A percentile compares a stretch with the other conserved stretches of the same genome.
phyloP scores from a whole-genome alignment of 2,888 invertebrate species.

The Bombylius discolor region DNA sequence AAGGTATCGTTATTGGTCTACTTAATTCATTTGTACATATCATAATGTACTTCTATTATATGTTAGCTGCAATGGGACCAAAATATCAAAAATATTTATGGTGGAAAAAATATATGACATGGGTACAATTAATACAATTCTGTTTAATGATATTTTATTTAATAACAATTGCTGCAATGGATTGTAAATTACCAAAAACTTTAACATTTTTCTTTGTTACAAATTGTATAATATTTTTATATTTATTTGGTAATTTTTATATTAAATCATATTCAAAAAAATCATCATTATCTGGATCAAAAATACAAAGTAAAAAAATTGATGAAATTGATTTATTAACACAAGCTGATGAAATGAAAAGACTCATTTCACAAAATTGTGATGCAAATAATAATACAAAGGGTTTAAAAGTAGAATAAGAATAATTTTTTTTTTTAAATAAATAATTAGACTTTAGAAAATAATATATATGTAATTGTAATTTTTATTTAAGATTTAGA shows the following conservation, averaged over 20 bases:
- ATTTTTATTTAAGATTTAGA: too few relatives aligned
- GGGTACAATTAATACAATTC: conserved; percentile 47
- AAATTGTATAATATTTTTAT: conserved; percentile 43
- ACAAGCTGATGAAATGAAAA: conserved; percentile 26
- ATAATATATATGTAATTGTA: too few relatives aligned
- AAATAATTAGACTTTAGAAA: too few relatives aligned
- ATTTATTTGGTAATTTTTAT: conserved; percentile 47
- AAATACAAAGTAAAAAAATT: conserved; percentile 18
- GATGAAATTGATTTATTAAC: conserved; percentile 22
- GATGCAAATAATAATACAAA: conserved; percentile 8
- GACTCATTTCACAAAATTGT: conserved; percentile 28
- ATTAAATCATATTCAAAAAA: conserved; percentile 40
- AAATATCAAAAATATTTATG: conserved; percentile 39
- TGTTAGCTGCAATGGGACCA: conserved; percentile 39
- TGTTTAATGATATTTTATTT: conserved; percentile 52
- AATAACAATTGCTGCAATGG: conserved; percentile 37
- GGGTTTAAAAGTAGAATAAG: too few relatives aligned
- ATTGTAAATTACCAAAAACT: conserved; percentile 43
- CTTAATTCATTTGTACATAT: conserved; percentile 40
- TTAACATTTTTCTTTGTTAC: conserved; percentile 44
- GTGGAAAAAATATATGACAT: conserved; percentile 44
- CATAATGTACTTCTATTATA: conserved; percentile 42
- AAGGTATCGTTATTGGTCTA: conserved; percentile 38
- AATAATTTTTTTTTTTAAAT: too few relatives aligned
- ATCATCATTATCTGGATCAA: background rate